phyloP scores from a whole-genome alignment of 2,797 vertebrate genomes.

The Amblyraja radiata region DNA sequence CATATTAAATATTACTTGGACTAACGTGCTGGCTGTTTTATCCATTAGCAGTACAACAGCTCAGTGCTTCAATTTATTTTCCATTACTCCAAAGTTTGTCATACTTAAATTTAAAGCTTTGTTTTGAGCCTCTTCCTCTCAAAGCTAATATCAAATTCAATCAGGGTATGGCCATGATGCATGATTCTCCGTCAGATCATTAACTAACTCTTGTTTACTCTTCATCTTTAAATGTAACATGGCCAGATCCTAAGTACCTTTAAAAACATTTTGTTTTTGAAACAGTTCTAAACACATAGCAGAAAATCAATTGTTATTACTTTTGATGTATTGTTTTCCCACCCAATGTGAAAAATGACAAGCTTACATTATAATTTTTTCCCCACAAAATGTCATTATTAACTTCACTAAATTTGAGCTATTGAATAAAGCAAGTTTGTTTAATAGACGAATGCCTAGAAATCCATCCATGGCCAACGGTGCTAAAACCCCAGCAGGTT shows the following conservation, averaged over 20 bases:
- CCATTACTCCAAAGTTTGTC: neutral
- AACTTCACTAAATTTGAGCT: neutral
- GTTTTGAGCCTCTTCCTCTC: neutral
- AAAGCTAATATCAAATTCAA: neutral
- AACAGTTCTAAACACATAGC: neutral
- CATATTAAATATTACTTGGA: neutral
- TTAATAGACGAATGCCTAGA: neutral
- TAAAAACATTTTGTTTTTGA: neutral
- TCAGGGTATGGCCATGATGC: neutral
- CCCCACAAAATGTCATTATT: neutral
- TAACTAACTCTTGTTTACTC: neutral
- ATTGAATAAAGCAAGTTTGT: neutral
- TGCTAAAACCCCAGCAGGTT: too few relatives aligned
- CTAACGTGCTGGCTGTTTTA: neutral
- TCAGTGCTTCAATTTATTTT: neutral
- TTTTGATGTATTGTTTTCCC: neutral
- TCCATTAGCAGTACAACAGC: neutral
- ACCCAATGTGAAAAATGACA: neutral
- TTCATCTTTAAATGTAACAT: neutral
- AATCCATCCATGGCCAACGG: neutral
- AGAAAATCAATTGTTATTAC: neutral
- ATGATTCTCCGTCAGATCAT: neutral
- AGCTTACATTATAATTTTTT: neutral
- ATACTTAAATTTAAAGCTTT: neutral
- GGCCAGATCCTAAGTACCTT: neutral